These are phyloP conservation scores for Vipera latastei DNA, from an alignment of 2,797 vertebrate species.

Conservation along the genomic window DNA sequence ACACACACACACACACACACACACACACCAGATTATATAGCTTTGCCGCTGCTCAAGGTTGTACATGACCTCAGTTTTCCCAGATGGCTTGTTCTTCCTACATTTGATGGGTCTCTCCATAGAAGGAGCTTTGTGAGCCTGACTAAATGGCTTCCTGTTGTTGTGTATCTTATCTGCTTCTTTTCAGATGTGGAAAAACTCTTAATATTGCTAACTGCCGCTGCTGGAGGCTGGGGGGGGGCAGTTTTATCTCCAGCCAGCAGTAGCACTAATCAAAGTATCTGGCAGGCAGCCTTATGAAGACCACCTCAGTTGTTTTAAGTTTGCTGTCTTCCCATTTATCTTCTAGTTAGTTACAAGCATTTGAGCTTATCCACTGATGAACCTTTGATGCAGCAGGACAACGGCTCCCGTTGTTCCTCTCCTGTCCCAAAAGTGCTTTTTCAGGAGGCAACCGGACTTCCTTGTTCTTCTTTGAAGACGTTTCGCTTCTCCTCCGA, in stretches of 20 bases:
- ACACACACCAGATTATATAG: slow-evolving; percentile 29
- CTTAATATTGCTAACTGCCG: slow-evolving; percentile 32
- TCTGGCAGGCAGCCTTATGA: background rate
- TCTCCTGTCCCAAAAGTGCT: background rate
- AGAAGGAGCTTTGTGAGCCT: slow-evolving; percentile 63
- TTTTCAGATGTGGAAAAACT: slow-evolving; percentile 57
- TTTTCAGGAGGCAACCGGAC: no score
- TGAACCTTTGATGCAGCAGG: background rate
- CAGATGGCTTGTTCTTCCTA: slow-evolving; percentile 61
- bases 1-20: background rate
- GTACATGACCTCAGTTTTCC: slow-evolving; percentile 66
- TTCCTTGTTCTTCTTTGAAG: no score
- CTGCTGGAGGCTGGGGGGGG: slow-evolving; percentile 1
- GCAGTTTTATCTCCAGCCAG: slow-evolving; percentile 11
- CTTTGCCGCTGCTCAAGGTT: slow-evolving; percentile 50
- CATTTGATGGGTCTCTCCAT: slow-evolving; percentile 60
- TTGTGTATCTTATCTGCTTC: slow-evolving; percentile 56
- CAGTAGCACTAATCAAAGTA: slow-evolving; percentile 26
- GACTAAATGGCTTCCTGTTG: slow-evolving; percentile 62
- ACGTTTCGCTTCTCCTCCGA: no score
- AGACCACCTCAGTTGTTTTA: background rate
- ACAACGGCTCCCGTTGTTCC: background rate
- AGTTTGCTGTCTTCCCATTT: background rate
- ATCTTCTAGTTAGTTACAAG: background rate
- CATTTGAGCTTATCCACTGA: background rate